A percentile compares a stretch with the other conserved stretches of the same genome.
phyloP scores from a whole-genome alignment of 2,797 vertebrate species.

The Caiman crocodilus region DNA sequence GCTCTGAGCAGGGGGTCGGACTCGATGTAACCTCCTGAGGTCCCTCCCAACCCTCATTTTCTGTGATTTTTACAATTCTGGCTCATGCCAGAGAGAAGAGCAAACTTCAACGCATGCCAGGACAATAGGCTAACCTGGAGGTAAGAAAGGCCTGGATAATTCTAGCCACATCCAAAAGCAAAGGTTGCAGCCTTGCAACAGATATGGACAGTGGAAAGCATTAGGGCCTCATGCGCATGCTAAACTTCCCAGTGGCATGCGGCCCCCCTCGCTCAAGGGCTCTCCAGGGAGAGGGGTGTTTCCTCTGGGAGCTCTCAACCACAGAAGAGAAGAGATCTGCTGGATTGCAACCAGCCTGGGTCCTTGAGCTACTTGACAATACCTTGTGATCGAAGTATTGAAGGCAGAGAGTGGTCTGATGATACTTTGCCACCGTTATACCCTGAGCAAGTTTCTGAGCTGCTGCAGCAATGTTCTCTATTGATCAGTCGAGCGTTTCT shows the following conservation, averaged over 20 bases:
- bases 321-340: too few species aligned
- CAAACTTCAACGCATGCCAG: too few species aligned
- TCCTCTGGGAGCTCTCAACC: too few species aligned
- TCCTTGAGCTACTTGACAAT: not conserved
- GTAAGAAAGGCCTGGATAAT: rapidly evolving
- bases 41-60: not conserved
- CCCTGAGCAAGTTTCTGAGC: not conserved
- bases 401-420: not conserved
- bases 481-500: too few species aligned
- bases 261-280: too few species aligned
- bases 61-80: not conserved
- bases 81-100: not conserved
- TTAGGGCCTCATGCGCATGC: too few species aligned
- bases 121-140: not conserved
- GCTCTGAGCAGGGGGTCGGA: not conserved
- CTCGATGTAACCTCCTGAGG: not conserved
- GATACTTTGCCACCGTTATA: not conserved
- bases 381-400: not conserved
- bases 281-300: too few species aligned
- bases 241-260: too few species aligned
- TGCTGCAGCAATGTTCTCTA: not conserved
- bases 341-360: too few species aligned
- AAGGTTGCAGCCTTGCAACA: not conserved
- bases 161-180: not conserved
- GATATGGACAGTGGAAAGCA: not conserved